These are phyloP conservation scores for Drosophila putrida DNA, from an alignment of 2,888 invertebrate species.

Conservation along the genomic window DNA sequence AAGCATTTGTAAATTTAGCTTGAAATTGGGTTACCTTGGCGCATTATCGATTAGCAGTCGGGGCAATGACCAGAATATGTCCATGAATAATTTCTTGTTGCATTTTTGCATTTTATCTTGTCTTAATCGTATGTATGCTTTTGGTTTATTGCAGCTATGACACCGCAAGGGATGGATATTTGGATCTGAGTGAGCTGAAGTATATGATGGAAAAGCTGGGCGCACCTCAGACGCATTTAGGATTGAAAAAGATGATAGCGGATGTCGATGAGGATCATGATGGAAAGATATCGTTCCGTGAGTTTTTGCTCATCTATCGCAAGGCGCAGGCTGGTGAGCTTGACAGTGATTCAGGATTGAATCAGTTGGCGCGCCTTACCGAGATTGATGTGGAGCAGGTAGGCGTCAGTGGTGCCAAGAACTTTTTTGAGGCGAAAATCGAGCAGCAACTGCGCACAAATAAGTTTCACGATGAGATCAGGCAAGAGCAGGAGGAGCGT, in stretches of 20 bases:
- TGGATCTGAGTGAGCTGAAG: conserved; percentile 96
- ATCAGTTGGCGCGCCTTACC: conserved; percentile 93
- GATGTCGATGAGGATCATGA: conserved; percentile 95
- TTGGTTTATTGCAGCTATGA: conserved; percentile 91
- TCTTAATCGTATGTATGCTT: conserved; percentile 3
- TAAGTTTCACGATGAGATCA: conserved; percentile 97
- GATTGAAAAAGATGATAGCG: conserved; percentile 97
- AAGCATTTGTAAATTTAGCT: conserved; percentile 40
- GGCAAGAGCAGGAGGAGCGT: conserved; percentile 95
- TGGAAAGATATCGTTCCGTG: conserved; percentile 95
- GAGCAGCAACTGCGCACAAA: conserved; percentile 92
- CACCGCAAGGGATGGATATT: conserved; percentile 93
- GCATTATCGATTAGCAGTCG: conserved; percentile 61
- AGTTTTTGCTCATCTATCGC: conserved; percentile 92
- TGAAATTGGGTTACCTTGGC: conserved; percentile 59
- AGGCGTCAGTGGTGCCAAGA: conserved; percentile 97
- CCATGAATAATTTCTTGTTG: background rate
- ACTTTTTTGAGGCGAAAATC: conserved; percentile 98
- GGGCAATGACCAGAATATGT: conserved; percentile 45
- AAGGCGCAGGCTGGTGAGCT: conserved; percentile 97
- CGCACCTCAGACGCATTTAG: conserved; percentile 97
- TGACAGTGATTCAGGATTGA: conserved; percentile 93
- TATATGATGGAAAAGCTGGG: conserved; percentile 98
- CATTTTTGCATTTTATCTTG: background rate
- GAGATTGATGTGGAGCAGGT: conserved; percentile 97